Evolutionary conservation across 2,113 vertebrate genomes (phyloP).

Genomic region (Tetraodon nigroviridis): DNA sequence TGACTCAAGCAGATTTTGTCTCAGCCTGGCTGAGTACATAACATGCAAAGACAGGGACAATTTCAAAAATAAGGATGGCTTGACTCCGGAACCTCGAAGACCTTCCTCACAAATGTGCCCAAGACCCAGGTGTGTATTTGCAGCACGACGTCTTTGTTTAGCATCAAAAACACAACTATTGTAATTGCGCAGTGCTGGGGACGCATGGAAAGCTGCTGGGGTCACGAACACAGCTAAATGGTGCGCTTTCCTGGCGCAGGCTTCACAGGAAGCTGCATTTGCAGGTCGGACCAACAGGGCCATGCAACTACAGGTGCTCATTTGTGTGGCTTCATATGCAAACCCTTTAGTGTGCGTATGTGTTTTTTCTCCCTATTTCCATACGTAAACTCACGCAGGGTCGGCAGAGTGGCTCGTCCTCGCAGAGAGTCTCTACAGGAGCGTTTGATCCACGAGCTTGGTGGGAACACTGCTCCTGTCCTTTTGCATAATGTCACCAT

Average conservation of each 20-base stretch:
- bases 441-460: conserved; percentile 62
- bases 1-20: conserved; percentile 32
- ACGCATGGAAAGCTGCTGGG: no score
- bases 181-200: no score
- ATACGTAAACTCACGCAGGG: conserved; percentile 34
- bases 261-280: conserved; percentile 27
- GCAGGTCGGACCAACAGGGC: conserved; percentile 35
- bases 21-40: no score
- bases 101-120: no score
- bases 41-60: no score
- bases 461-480: conserved; percentile 53
- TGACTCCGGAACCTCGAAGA: no score
- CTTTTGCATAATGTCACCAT: conserved; percentile 70
- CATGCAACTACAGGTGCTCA: conserved; percentile 9
- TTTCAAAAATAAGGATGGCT: background rate
- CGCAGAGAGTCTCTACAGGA: conserved; percentile 44
- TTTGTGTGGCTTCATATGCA: conserved; percentile 15
- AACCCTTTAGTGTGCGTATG: conserved; percentile 1
- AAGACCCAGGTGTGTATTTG: no score
- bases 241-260: background rate
- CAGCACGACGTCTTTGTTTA: no score
- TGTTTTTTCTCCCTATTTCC: conserved; percentile 8
- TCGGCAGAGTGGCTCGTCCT: conserved; percentile 58
- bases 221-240: no score
- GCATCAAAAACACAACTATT: no score